Evolutionary conservation across 2,797 vertebrate species (phyloP), one percentile per base, ranked within the genome.

Genomic region (Gymnothorax javanicus): DNA sequence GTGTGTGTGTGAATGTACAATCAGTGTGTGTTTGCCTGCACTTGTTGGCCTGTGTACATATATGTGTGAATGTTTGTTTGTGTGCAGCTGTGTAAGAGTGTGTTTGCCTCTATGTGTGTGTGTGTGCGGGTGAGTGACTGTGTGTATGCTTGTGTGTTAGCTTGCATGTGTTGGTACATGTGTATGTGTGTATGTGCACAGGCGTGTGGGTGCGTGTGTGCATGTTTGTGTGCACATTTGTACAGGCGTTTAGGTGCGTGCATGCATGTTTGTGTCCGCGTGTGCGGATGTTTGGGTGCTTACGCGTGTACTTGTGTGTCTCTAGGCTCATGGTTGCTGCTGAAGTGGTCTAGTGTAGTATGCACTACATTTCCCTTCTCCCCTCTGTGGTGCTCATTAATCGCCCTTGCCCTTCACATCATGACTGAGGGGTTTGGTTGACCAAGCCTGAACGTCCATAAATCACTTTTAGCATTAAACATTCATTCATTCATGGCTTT

Each of bases 1-100:
- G 82, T 54, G 60, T 83, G n/a, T 64, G 8, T 27, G 27, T 85
- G 57, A 58, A 25, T 82, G 71, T 33, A 23, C 20, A 17, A 17
- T 62, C 81, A 57, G 52, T 79, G 82, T 83, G 25, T 69, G 84
- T 87, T 71, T 64, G 27, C 50, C 58, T 50, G 58, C 50, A 27
- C 50, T 58, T 43, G 59, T 43, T 43, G 86, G 89, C 85, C 13
- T 57, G 13, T 15, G 50, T 27, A n/a, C 20, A 57, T 82, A 27
- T 27, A 13, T 73, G 52, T 57, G 54, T 87, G 79, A 64, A 71
- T 85, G 25, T 64, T 13, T 71, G 64, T 59, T 5, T 62, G 17
- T 62, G 17, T 17, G 15, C 2, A 20, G 15, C 13, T 62, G 67
- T 71, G 67, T 25, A 1, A 9, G 85, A 5, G 59, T 58, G 7